Evolutionary conservation across 2,797 vertebrate genomes (phyloP).

Genomic region (Ctenosaura bakeri): DNA sequence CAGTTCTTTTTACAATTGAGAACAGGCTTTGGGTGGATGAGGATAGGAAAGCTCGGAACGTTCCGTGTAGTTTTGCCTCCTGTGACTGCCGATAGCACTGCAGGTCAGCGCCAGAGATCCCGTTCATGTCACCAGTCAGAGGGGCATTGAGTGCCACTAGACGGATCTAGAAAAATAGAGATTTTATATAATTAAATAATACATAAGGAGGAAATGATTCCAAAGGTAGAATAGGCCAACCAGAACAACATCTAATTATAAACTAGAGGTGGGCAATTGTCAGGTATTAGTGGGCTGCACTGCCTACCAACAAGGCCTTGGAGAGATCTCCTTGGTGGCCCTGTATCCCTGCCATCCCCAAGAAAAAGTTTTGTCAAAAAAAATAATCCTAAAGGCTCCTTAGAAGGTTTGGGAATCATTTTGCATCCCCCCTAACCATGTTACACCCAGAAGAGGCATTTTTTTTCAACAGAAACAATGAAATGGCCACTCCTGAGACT

Average conservation of each 20-base stretch:
- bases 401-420: too few species aligned
- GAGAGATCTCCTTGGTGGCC: too few species aligned
- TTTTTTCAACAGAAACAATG: too few species aligned
- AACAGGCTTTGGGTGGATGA: conserved; percentile 63
- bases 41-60: conserved; percentile 73
- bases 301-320: too few species aligned
- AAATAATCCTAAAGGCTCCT: too few species aligned
- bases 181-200: neutral
- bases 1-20: conserved; percentile 71
- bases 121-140: conserved; percentile 58
- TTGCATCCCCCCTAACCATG: too few species aligned
- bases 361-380: too few species aligned
- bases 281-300: too few species aligned
- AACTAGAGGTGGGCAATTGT: too few species aligned
- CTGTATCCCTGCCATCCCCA: too few species aligned
- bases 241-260: fast-evolving
- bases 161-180: conserved; percentile 62
- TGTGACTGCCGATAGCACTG: conserved; percentile 76
- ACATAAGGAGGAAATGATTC: neutral
- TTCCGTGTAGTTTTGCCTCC: conserved; percentile 70
- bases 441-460: too few species aligned
- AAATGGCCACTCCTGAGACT: too few species aligned
- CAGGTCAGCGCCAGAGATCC: conserved; percentile 71
- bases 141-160: conserved; percentile 70
- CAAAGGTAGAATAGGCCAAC: fast-evolving